Base-by-base conservation (phyloP, 2,888 invertebrate species). In the Orthosia gracilis region DNA sequence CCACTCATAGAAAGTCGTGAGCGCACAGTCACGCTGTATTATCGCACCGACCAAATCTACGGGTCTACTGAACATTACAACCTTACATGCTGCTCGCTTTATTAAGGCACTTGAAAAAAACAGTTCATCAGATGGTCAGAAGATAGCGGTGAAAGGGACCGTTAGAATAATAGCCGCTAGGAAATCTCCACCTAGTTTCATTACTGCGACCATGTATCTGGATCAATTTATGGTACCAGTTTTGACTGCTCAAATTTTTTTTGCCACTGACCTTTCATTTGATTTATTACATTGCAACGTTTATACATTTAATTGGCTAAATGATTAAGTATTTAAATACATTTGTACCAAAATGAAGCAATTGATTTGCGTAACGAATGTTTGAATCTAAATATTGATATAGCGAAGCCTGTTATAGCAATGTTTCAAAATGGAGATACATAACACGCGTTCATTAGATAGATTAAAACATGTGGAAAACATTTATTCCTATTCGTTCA, bases 91-190 rank as follows among this genome's bases (percentile, higher is more conserved):
- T 93, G 92, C 91, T 93, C 94, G 92, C 92, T 95, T 95, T 96
- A 95, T 95, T 95, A 94, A 94, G 92, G 94, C 92, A 93, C 91
- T 94, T 94, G 90, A 92, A 94, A 93, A 94, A 95, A 94, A 92
- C 94, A 93, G 94, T 94, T 92, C 94, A 93, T 92, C 92, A 89
- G 96, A 96, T 96, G 95, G 95, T 93, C 95, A 95, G 92, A 86
- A 94, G 96, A 96, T 96, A 96, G 94, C 94, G 96, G 96, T 96
- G 96, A 96, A 96, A 96, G 96, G 95, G 88, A 94, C 96, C 95
- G 96, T 96, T 96, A 96, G 87, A 91, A 91, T 95, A 94, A 95
- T 95, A 92, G 94, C 93, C 93, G 86, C 92, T 93, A 91, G 91
- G 91, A 93, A 92, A 91, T 90, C 91, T 92, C 92, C 92, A 91